Percentiles rank a stretch among this genome's conserved stretches.
phyloP scores from a whole-genome alignment of 2,797 vertebrate genomes.

The Danio albolineatus region DNA sequence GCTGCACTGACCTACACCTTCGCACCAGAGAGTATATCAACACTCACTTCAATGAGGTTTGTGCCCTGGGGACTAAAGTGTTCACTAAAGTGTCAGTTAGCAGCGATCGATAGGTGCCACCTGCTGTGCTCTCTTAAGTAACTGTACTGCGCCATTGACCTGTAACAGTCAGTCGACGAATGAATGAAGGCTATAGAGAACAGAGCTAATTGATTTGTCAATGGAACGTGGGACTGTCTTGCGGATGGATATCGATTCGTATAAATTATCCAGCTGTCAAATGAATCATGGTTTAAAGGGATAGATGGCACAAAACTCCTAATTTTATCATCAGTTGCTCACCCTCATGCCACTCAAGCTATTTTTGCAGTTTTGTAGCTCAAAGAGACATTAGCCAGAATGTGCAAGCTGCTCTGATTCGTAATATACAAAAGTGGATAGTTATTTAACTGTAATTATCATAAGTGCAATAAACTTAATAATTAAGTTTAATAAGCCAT shows the following conservation, averaged over 20 bases:
- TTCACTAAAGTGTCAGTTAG: conserved; percentile 30
- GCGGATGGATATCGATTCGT: conserved; percentile 25
- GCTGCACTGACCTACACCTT: conserved; percentile 79
- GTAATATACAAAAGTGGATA: not conserved
- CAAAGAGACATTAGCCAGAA: not conserved
- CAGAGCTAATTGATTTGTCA: conserved; percentile 37
- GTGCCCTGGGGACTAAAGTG: not conserved
- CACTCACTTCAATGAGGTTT: conserved; percentile 85
- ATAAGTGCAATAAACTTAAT: not conserved
- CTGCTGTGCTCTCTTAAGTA: conserved; percentile 19
- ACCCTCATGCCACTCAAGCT: not conserved
- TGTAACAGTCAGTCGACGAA: conserved; percentile 34
- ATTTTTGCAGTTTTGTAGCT: not conserved
- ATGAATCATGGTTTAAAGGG: not conserved
- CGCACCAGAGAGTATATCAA: conserved; percentile 82
- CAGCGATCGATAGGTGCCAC: conserved; percentile 27
- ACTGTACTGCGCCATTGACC: conserved; percentile 32
- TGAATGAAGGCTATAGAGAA: conserved; percentile 10
- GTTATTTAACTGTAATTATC: not conserved
- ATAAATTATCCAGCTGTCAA: conserved; percentile 11
- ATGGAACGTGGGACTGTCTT: conserved; percentile 6
- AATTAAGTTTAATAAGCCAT: too few species aligned
- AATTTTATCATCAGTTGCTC: conserved; percentile 1
- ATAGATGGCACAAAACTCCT: not conserved
- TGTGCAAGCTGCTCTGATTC: not conserved